Conservation (phyloP, 2,888 invertebrate genomes). For the Patella depressa region DNA sequence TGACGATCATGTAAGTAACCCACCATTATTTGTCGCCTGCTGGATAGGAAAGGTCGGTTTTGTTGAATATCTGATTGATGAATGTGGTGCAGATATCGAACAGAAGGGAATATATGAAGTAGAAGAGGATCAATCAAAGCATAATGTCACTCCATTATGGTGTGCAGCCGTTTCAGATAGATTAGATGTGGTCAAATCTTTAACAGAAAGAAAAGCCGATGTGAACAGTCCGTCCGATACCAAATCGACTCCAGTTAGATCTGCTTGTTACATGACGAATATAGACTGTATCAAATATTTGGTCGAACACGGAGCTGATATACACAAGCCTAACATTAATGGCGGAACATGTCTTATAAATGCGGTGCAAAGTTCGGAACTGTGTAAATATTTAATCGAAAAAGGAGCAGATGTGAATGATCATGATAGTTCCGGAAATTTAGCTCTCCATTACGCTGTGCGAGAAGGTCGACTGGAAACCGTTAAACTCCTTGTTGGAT, state of each 20-base stretch:
- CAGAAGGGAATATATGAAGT: conserved; percentile 81
- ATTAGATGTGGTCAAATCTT: conserved; percentile 81
- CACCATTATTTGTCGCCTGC: conserved; percentile 57
- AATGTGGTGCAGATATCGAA: conserved; percentile 88
- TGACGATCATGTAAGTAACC: conserved; percentile 41
- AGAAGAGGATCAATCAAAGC: conserved; percentile 84
- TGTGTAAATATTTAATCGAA: conserved; percentile 84
- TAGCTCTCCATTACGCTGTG: conserved; percentile 94
- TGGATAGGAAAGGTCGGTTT: conserved; percentile 69
- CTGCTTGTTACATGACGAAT: conserved; percentile 87
- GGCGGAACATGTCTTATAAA: conserved; percentile 95
- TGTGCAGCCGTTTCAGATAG: conserved; percentile 91
- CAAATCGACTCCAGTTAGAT: conserved; percentile 87
- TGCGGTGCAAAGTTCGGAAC: conserved; percentile 86
- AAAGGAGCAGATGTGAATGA: conserved; percentile 89
- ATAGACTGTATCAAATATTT: conserved; percentile 62
- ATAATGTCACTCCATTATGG: conserved; percentile 91
- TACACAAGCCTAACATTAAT: conserved; percentile 87
- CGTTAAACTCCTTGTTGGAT: conserved; percentile 83
- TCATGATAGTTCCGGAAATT: conserved; percentile 89
- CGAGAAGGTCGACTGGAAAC: conserved; percentile 81
- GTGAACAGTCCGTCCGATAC: conserved; percentile 90
- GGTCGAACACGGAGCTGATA: conserved; percentile 71
- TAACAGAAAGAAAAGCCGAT: conserved; percentile 85
- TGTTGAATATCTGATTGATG: conserved; percentile 86